These are phyloP conservation scores for Slavum lentiscoides DNA, from an alignment of 2,888 invertebrate species.

Conservation along the genomic window DNA sequence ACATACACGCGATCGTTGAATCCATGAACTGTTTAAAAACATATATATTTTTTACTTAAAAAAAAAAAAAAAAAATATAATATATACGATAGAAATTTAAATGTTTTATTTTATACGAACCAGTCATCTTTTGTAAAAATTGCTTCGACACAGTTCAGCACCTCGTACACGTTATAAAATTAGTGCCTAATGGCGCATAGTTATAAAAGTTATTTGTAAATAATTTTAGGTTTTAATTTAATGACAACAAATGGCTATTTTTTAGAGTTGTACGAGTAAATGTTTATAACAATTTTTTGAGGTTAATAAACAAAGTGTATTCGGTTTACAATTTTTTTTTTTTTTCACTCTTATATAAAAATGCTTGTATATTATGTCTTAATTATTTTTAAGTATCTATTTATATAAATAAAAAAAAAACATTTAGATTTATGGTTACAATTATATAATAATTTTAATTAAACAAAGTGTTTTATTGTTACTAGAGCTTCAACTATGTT, in stretches of 20 bases:
- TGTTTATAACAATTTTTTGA: conserved; percentile 19
- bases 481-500: conserved; percentile 1
- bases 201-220: conserved; percentile 41
- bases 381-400: conserved; percentile 16
- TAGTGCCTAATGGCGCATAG: not conserved
- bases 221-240: conserved; percentile 35
- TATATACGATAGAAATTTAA: not conserved
- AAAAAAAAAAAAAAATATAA: no score
- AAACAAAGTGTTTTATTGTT: conserved; percentile 17
- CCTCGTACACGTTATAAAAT: conserved; percentile 8
- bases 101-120: conserved; percentile 11
- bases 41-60: conserved; percentile 9
- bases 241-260: conserved; percentile 23
- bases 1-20: not conserved
- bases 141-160: conserved; percentile 33
- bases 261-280: conserved; percentile 38
- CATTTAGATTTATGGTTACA: conserved; percentile 27
- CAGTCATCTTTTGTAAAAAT: conserved; percentile 16
- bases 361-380: conserved; percentile 5
- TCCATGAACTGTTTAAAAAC: not conserved
- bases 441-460: conserved; percentile 35
- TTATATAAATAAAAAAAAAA: not conserved
- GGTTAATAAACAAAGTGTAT: conserved; percentile 1
- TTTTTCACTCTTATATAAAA: conserved; percentile 7
- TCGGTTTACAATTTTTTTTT: not conserved